Conservation (phyloP, 2,113 vertebrate species). For the Chinchilla lanigera region DNA sequence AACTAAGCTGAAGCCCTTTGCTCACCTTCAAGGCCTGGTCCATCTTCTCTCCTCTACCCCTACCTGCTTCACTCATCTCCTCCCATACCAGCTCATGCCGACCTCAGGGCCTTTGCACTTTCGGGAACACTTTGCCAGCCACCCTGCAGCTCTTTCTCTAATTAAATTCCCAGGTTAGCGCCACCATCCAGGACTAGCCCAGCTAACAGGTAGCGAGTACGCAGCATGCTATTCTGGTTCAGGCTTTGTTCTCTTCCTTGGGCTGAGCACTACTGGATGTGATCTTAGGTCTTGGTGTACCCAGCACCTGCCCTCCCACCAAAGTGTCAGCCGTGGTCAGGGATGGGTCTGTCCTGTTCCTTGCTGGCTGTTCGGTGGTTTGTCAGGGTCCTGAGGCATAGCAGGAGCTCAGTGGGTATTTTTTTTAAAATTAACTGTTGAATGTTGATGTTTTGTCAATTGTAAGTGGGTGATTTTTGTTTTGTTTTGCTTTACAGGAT, state of each 20-base stretch:
- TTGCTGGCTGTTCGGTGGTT: neutral
- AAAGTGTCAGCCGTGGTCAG: no score
- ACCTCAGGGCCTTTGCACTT: conserved; percentile 54
- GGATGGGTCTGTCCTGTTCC: neutral
- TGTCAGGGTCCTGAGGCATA: accelerated
- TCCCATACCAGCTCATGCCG: no score
- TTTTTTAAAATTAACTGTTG: neutral
- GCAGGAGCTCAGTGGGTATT: neutral
- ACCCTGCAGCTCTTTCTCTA: neutral
- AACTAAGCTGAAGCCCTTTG: neutral
- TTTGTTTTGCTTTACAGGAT: neutral
- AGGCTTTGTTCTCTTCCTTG: neutral
- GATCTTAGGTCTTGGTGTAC: neutral
- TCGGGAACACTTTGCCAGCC: neutral
- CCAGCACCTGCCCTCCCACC: neutral
- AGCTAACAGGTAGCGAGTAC: neutral
- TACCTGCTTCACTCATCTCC: neutral
- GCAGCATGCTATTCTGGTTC: neutral
- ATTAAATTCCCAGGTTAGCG: neutral
- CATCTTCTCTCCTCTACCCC: no score
- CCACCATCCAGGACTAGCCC: neutral
- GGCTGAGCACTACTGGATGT: accelerated
- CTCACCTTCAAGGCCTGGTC: neutral
- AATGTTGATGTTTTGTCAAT: neutral
- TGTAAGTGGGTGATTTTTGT: neutral